Conservation (phyloP, 1,140 invertebrate species). For the Drosophila pallidifrons region DNA sequence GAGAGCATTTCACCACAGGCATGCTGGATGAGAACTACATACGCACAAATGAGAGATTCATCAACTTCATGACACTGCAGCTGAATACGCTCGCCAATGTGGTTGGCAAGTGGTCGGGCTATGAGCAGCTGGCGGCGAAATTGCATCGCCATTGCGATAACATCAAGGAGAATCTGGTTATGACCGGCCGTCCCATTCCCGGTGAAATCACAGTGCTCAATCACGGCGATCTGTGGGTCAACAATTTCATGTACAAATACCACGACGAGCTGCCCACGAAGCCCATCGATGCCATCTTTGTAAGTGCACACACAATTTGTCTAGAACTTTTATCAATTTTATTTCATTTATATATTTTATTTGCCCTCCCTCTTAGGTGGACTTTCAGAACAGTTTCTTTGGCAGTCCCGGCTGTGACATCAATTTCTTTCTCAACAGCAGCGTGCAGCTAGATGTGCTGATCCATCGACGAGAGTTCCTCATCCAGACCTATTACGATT, state of each 20-base stretch:
- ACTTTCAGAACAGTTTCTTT: conserved; percentile 81
- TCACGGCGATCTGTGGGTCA: conserved; percentile 87
- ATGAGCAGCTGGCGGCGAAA: conserved; percentile 67
- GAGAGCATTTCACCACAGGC: conserved; percentile 72
- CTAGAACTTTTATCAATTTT: neutral
- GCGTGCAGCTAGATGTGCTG: conserved; percentile 78
- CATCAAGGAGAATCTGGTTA: conserved; percentile 74
- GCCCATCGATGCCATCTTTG: conserved; percentile 78
- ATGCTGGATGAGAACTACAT: conserved; percentile 83
- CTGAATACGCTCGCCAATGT: conserved; percentile 68
- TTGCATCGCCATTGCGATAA: conserved; percentile 73
- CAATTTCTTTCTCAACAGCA: conserved; percentile 83
- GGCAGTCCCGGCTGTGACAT: conserved; percentile 82
- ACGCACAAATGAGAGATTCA: conserved; percentile 73
- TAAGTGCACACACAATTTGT: conserved; percentile 39
- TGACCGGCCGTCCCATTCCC: conserved; percentile 49
- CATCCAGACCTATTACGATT: conserved; percentile 68
- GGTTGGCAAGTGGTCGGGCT: conserved; percentile 72
- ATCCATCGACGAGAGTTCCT: conserved; percentile 74
- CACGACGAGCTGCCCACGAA: conserved; percentile 63
- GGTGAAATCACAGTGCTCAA: conserved; percentile 83
- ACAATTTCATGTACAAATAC: conserved; percentile 87
- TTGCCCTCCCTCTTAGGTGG: conserved; percentile 52
- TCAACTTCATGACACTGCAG: conserved; percentile 71
- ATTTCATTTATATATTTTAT: neutral